Base-by-base conservation (phyloP, 2,888 invertebrate species). In the Orthosia gracilis region DNA sequence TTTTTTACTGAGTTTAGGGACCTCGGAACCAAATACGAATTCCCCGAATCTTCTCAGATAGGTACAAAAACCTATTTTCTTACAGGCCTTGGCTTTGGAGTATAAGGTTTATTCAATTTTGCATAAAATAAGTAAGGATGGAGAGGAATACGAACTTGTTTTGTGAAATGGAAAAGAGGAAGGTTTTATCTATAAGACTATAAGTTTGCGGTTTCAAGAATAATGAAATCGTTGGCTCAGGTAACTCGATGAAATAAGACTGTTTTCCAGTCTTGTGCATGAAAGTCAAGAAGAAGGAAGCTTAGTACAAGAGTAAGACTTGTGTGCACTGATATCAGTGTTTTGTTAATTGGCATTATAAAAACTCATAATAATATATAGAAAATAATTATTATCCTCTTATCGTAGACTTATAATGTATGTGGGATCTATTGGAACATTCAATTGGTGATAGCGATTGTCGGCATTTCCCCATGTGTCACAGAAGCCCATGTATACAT, bases 21-120 rank as follows among this genome's bases (percentile, higher is more conserved):
- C 55, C 78, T 47, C 50, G 17, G 50, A 47, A 69, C 31, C 55
- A 26, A 45, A 45, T 58, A 52, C 4, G 17, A 63, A 58, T 26
- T 79, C 31, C 4, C 12, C 1, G n/a, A 73, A 55, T 79, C 26
- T 17, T 2, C 61, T 55, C 2, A 40, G 57, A n/a, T 23, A 52
- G 58, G 31, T 72, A 64, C 63, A 47, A 54, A 64, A 64, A 45
- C 40, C 21, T 79, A 76, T 71, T 78, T 71, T 76, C 52, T 23
- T 23, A 18, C 15, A 55, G 18, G 13, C n/a, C 17, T 18, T 17
- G n/a, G 54, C 21, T 45, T 57, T 7, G 62, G 31, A 55, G 50
- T 52, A 69, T 50, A 23, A 57, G 21, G 62, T 78, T 71, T 72
- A 79, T 63, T 76, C 31, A 58, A 76, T 78, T 47, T 63, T 63